These are phyloP conservation scores for Ceyx melanurus DNA, from an alignment of 2,113 vertebrate genomes.

Conservation along the genomic window DNA sequence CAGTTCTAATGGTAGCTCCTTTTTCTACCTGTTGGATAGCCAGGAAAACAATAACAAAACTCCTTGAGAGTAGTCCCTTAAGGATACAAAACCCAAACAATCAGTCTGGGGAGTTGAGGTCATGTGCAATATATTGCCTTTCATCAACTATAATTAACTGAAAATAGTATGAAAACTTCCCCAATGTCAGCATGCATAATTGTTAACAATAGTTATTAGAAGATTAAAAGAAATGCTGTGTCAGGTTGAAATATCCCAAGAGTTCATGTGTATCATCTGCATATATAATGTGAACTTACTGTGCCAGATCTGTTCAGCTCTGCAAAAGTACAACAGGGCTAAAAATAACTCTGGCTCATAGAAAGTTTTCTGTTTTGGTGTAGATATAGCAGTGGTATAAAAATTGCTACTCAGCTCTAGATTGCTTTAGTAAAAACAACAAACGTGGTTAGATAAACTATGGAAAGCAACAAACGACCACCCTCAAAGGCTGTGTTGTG, in stretches of 20 bases:
- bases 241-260: slow-evolving; percentile 61
- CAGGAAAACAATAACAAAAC: not conserved
- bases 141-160: slow-evolving; percentile 58
- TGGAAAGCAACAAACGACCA: slow-evolving; percentile 49
- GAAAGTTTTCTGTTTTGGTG: slow-evolving; percentile 22
- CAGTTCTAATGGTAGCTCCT: not conserved
- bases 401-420: slow-evolving; percentile 33
- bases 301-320: slow-evolving; percentile 40
- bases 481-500: slow-evolving; percentile 44
- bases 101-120: not conserved
- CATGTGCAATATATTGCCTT: slow-evolving; percentile 35
- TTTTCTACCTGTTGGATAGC: not conserved
- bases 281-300: slow-evolving; percentile 57
- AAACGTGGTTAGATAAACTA: slow-evolving; percentile 48
- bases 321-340: slow-evolving; percentile 50
- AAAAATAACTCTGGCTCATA: slow-evolving; percentile 21
- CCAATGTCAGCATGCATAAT: slow-evolving; percentile 45
- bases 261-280: slow-evolving; percentile 61
- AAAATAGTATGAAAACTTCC: slow-evolving; percentile 65
- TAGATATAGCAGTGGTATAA: not conserved
- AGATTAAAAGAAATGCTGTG: slow-evolving; percentile 68
- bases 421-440: slow-evolving; percentile 31
- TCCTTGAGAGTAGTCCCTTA: not conserved
- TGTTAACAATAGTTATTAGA: slow-evolving; percentile 55
- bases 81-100: not conserved